Percentiles rank a stretch among this genome's conserved stretches.
These are phyloP conservation scores for Ciconia boyciana DNA, from an alignment of 2,113 vertebrate species.

Conservation along the genomic window DNA sequence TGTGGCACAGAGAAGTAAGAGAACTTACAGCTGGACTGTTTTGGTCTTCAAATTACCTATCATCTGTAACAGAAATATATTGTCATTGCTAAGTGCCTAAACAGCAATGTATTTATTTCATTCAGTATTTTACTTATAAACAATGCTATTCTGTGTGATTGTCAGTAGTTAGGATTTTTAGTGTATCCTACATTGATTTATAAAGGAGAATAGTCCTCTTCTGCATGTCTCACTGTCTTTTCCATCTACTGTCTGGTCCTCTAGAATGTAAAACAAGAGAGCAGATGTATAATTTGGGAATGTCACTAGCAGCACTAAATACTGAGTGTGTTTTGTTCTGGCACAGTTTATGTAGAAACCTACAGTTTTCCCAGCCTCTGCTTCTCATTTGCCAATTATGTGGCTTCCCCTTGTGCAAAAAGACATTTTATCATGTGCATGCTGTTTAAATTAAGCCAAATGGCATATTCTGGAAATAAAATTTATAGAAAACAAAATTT, in stretches of 20 bases:
- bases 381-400: not conserved
- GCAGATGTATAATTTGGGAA: slow-evolving; percentile 17
- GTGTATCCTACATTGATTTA: not conserved
- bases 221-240: not conserved
- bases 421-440: not conserved
- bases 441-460: not conserved
- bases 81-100: not conserved
- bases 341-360: slow-evolving; percentile 19
- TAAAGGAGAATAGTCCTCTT: slow-evolving; percentile 18
- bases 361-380: not conserved
- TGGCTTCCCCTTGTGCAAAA: not conserved
- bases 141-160: not conserved
- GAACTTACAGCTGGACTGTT: not conserved
- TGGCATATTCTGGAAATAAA: not conserved
- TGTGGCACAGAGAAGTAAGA: not conserved
- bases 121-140: not conserved
- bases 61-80: not conserved
- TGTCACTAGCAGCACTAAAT: slow-evolving; percentile 31
- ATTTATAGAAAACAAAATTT: not conserved
- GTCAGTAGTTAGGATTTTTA: slow-evolving; percentile 5
- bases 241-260: slow-evolving; percentile 14
- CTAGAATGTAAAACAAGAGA: slow-evolving; percentile 28
- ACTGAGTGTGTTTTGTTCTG: not conserved
- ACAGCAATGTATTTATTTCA: not conserved
- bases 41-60: not conserved